Evolutionary conservation across 2,888 invertebrate species (phyloP).

Genomic region (Stenichneumon culpator): DNA sequence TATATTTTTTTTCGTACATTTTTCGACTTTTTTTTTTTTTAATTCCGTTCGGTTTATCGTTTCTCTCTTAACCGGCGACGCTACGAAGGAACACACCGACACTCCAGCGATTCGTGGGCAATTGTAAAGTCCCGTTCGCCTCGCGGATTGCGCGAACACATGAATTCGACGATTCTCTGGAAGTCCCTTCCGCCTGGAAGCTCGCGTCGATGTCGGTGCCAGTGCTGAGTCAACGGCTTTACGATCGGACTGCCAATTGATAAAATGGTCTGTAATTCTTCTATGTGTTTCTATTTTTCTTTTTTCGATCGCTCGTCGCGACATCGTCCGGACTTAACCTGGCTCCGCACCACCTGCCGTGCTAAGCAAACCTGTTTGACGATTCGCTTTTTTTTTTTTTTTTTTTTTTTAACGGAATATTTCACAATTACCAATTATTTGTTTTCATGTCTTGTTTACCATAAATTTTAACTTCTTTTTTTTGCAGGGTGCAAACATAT

Average conservation of each 20-base stretch:
- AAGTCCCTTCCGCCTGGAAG: slow-evolving; percentile 70
- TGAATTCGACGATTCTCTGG: slow-evolving; percentile 53
- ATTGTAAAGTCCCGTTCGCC: background rate
- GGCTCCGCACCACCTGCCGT: slow-evolving; percentile 13
- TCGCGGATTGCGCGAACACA: slow-evolving; percentile 41
- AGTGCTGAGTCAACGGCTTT: slow-evolving; percentile 75
- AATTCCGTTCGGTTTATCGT: background rate
- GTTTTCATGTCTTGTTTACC: background rate
- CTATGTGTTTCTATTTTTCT: background rate
- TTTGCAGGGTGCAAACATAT: slow-evolving; percentile 98
- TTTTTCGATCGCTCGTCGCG: background rate
- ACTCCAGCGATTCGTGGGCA: slow-evolving; percentile 6
- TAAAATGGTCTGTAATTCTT: slow-evolving; percentile 63
- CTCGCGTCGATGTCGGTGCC: slow-evolving; percentile 74
- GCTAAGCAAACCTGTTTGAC: background rate
- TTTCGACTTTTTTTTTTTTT: slow-evolving; percentile 17
- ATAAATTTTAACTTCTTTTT: slow-evolving; percentile 14
- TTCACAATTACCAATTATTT: background rate
- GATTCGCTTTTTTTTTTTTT: background rate
- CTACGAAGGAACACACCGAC: slow-evolving; percentile 1
- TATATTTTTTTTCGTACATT: background rate
- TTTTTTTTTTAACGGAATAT: background rate
- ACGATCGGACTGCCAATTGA: slow-evolving; percentile 72
- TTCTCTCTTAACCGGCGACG: slow-evolving; percentile 3
- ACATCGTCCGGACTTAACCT: slow-evolving; percentile 11